A percentile compares a stretch with the other conserved stretches of the same genome.
phyloP scores from a whole-genome alignment of 2,888 invertebrate genomes.

The Caenorhabditis uteleia region DNA sequence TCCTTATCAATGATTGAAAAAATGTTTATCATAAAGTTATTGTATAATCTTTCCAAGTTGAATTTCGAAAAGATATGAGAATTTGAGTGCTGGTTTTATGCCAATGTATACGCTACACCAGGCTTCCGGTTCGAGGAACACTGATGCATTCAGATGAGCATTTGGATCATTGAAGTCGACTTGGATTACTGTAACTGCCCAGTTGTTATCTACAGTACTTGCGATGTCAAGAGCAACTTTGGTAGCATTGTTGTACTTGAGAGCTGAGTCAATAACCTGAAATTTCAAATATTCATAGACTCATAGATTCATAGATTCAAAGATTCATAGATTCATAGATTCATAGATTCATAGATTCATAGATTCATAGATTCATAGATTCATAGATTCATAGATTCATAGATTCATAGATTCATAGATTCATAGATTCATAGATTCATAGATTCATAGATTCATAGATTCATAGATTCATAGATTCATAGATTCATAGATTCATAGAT shows the following conservation, averaged over 20 bases:
- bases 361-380: neutral
- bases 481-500: too few species aligned
- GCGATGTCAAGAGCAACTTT: slow-evolving; percentile 26
- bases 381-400: neutral
- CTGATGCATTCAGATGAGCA: slow-evolving; percentile 37
- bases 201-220: slow-evolving; percentile 11
- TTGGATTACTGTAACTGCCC: slow-evolving; percentile 34
- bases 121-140: slow-evolving; percentile 25
- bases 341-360: neutral
- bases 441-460: too few species aligned
- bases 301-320: too few species aligned
- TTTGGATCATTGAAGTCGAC: slow-evolving; percentile 42
- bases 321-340: neutral
- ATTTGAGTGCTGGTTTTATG: slow-evolving; percentile 36
- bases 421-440: too few species aligned
- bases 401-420: too few species aligned
- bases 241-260: slow-evolving; percentile 15
- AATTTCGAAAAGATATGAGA: slow-evolving; percentile 43
- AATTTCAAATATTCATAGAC: neutral
- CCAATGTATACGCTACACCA: slow-evolving; percentile 50
- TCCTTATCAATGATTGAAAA: too few species aligned
- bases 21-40: neutral
- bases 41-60: slow-evolving; percentile 37
- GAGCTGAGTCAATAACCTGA: slow-evolving; percentile 32
- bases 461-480: too few species aligned